Conservation (phyloP, 2,113 vertebrate genomes). For the Poeciliopsis prolifica region DNA sequence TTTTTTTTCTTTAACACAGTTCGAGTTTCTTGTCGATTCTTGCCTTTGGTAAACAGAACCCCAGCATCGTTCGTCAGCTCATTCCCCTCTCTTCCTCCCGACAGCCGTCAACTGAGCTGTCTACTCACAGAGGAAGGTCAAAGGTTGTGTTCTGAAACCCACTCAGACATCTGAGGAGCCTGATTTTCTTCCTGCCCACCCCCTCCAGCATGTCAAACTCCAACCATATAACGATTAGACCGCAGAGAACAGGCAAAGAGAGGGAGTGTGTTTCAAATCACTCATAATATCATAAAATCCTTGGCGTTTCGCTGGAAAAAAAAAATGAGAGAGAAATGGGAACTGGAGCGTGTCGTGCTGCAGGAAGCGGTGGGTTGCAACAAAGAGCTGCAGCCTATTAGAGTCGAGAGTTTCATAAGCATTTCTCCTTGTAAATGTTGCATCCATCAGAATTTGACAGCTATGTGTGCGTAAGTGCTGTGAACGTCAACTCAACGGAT, state of each 20-base stretch:
- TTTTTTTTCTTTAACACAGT: background rate
- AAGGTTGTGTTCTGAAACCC: slow-evolving; percentile 53
- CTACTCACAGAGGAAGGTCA: slow-evolving; percentile 54
- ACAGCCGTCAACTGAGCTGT: slow-evolving; percentile 54
- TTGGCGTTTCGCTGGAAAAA: background rate
- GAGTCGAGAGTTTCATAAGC: slow-evolving; percentile 6
- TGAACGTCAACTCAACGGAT: slow-evolving; percentile 19
- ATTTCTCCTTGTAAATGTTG: slow-evolving; percentile 4
- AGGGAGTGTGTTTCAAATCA: slow-evolving; percentile 43
- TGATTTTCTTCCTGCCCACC: slow-evolving; percentile 44
- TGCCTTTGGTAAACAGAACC: slow-evolving; percentile 20
- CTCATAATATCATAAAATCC: background rate
- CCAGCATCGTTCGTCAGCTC: slow-evolving; percentile 39
- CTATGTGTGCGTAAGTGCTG: background rate
- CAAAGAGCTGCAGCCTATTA: slow-evolving; percentile 4
- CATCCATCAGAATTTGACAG: background rate
- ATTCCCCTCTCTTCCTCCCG: slow-evolving; percentile 40
- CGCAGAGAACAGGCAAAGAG: slow-evolving; percentile 24
- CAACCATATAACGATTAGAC: slow-evolving; percentile 33
- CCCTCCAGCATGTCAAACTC: slow-evolving; percentile 46
- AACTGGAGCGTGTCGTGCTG: slow-evolving; percentile 19
- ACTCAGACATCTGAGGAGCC: slow-evolving; percentile 66
- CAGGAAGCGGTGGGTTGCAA: slow-evolving; percentile 52
- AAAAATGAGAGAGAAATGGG: background rate
- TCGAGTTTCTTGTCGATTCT: slow-evolving; percentile 8